phyloP scores from a whole-genome alignment of 2,113 vertebrate species.

The Alethe diademata region DNA sequence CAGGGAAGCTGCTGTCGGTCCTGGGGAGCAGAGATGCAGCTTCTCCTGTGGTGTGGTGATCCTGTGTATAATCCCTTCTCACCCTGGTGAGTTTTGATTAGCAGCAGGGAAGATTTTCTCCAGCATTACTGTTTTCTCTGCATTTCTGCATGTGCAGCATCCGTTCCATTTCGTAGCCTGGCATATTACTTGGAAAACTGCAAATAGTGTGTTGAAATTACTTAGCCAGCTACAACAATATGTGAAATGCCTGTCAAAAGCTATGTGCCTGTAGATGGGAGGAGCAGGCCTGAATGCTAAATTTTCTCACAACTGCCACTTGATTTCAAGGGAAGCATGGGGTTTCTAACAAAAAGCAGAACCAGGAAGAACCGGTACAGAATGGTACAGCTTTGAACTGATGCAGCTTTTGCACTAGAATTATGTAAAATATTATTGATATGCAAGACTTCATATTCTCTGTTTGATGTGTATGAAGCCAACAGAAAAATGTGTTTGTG shows the following conservation, averaged over 20 bases:
- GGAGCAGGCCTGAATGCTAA: neutral
- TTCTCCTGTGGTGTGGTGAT: neutral
- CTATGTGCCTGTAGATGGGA: neutral
- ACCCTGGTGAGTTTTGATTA: neutral
- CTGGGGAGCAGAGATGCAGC: neutral
- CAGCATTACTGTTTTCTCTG: neutral
- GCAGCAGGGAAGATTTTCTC: neutral
- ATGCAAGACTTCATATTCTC: neutral
- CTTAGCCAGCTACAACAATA: neutral
- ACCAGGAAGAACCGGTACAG: neutral
- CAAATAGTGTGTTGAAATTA: conserved; percentile 1
- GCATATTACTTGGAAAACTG: neutral
- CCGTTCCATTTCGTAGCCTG: neutral
- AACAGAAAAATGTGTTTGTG: neutral
- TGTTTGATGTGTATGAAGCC: neutral
- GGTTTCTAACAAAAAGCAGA: neutral
- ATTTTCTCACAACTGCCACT: neutral
- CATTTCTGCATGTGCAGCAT: neutral
- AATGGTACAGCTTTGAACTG: neutral
- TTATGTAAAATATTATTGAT: neutral
- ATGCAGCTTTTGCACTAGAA: neutral
- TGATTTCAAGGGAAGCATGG: neutral
- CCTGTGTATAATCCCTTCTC: neutral
- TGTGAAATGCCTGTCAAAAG: conserved; percentile 14
- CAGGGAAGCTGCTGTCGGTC: neutral